Conservation (phyloP, 1,140 invertebrate genomes). For the Lerema accius region DNA sequence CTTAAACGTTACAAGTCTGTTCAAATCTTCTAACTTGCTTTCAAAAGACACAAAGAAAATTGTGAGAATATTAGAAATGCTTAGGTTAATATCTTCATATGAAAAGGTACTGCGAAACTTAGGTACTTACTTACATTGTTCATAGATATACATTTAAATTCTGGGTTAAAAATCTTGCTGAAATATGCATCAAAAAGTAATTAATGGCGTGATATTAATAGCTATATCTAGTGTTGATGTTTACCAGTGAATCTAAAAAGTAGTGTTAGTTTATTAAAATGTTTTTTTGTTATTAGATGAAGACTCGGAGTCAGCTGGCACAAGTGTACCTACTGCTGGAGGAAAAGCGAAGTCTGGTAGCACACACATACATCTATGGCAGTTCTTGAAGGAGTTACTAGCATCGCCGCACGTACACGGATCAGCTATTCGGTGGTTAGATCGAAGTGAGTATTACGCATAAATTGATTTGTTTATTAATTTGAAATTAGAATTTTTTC, state of each 20-base stretch:
- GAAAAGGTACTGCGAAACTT: no score
- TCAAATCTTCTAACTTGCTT: not conserved
- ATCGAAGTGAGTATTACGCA: conserved; percentile 86
- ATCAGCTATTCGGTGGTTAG: conserved; percentile 98
- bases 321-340: conserved; percentile 50
- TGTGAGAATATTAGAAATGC: not conserved
- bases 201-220: no score
- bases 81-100: no score
- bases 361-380: conserved; percentile 99
- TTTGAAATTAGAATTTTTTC: no score
- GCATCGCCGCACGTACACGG: conserved; percentile 93
- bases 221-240: no score
- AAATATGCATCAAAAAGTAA: no score
- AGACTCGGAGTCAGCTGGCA: conserved; percentile 73
- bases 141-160: no score
- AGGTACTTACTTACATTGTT: no score
- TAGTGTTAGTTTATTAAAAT: no score
- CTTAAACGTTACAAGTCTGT: conserved; percentile 1
- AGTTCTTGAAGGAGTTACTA: conserved; percentile 98
- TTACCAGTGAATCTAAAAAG: no score
- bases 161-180: no score
- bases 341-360: conserved; percentile 80
- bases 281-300: conserved; percentile 79
- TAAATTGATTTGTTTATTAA: no score
- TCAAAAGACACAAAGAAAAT: conserved; percentile 2